phyloP scores from a whole-genome alignment of 2,113 vertebrate genomes.

The Rynchops niger region DNA sequence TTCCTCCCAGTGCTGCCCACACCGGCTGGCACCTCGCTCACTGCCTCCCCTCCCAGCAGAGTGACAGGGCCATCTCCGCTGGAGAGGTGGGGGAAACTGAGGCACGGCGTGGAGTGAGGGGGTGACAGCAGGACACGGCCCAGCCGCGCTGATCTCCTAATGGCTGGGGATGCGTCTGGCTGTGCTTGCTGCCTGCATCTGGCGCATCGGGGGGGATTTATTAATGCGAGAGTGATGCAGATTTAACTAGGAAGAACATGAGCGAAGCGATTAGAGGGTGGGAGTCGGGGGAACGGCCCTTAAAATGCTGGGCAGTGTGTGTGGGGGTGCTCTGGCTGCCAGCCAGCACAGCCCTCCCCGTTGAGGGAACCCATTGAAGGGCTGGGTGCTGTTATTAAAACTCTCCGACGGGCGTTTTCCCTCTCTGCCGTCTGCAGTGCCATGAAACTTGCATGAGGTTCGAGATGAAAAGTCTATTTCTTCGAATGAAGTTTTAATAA shows the following conservation, averaged over 20 bases:
- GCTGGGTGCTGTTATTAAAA: neutral
- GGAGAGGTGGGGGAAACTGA: neutral
- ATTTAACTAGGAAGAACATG: neutral
- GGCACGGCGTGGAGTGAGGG: neutral
- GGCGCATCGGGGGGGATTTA: neutral
- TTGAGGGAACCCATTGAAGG: neutral
- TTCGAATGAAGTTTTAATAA: constrained; percentile 33
- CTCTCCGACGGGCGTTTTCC: neutral
- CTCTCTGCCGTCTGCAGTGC: neutral
- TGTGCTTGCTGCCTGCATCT: neutral
- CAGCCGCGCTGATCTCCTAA: neutral
- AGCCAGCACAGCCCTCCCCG: neutral
- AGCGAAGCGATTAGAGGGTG: neutral
- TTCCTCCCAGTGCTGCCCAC: neutral
- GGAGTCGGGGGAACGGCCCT: neutral
- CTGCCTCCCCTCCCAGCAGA: neutral
- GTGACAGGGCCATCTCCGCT: neutral
- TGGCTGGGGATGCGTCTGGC: neutral
- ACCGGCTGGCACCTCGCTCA: fast-evolving
- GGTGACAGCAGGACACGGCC: neutral
- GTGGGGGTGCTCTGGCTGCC: neutral
- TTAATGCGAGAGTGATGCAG: neutral
- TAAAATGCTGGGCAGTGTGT: neutral
- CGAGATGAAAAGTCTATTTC: neutral
- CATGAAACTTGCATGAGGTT: constrained; percentile 21